phyloP scores from a whole-genome alignment of 2,888 invertebrate species.

The Stratiomys singularior region DNA sequence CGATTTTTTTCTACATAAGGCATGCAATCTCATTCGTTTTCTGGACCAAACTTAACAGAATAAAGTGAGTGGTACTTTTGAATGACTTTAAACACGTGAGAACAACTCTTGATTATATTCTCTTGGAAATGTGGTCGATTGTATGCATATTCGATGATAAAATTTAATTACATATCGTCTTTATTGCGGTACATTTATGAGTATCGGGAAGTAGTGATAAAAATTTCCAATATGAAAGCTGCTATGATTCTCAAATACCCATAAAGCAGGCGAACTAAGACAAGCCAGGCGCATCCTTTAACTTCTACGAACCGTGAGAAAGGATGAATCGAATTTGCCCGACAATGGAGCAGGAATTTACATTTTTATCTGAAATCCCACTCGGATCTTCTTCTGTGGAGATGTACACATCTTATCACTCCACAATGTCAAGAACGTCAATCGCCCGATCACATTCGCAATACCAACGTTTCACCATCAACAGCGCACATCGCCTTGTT shows the following conservation, averaged over 20 bases:
- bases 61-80: too few relatives aligned
- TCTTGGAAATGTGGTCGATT: too few relatives aligned
- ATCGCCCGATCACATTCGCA: background rate
- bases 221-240: background rate
- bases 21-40: too few relatives aligned
- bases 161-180: too few relatives aligned
- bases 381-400: conserved; percentile 7
- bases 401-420: background rate
- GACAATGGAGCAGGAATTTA: conserved; percentile 48
- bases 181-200: too few relatives aligned
- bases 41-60: too few relatives aligned
- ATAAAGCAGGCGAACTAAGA: background rate
- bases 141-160: too few relatives aligned
- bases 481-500: background rate
- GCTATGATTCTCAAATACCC: conserved; percentile 9
- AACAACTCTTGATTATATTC: too few relatives aligned
- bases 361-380: conserved; percentile 51
- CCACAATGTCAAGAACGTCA: background rate
- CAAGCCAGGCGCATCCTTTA: background rate
- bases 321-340: conserved; percentile 38
- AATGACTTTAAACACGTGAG: too few relatives aligned
- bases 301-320: background rate
- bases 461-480: background rate
- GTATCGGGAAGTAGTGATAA: too few relatives aligned
- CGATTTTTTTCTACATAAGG: too few relatives aligned